Conservation (phyloP, 2,797 vertebrate species). For the Pangasius krempfi region DNA sequence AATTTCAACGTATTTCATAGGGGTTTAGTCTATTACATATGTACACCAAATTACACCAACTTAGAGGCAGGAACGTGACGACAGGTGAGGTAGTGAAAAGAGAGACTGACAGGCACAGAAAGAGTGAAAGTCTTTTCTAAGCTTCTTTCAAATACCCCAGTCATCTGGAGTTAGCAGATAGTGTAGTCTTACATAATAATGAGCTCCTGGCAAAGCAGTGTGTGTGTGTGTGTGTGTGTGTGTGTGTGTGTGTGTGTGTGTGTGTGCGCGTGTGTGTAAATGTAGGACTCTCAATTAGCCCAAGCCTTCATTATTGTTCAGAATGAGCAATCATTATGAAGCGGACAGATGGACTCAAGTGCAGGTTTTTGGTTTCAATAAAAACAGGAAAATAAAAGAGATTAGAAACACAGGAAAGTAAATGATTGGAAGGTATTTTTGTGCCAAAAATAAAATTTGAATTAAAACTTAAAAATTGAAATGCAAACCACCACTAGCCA, state of each 20-base stretch:
- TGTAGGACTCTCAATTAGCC: slow-evolving; percentile 9
- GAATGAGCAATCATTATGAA: background rate
- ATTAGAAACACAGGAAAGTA: background rate
- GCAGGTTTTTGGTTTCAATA: background rate
- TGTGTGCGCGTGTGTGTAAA: background rate
- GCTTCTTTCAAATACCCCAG: slow-evolving; percentile 51
- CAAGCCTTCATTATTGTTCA: slow-evolving; percentile 19
- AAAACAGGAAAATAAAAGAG: background rate
- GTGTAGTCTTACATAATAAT: slow-evolving; percentile 46
- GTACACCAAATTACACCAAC: slow-evolving; percentile 36
- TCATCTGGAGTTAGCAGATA: slow-evolving; percentile 49
- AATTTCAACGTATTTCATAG: slow-evolving; percentile 61
- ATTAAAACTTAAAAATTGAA: background rate
- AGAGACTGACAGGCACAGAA: background rate
- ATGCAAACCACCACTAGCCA: background rate
- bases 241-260: background rate
- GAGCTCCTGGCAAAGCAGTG: slow-evolving; percentile 43
- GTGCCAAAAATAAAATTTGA: background rate
- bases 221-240: slow-evolving; percentile 5
- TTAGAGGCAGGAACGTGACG: slow-evolving; percentile 35
- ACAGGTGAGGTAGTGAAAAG: background rate
- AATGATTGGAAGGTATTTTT: background rate
- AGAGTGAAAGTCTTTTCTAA: slow-evolving; percentile 28
- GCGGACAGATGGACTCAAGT: background rate
- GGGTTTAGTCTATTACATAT: slow-evolving; percentile 35